Evolutionary conservation across 2,113 vertebrate genomes (phyloP).

Genomic region (Genyomyrus donnyi): DNA sequence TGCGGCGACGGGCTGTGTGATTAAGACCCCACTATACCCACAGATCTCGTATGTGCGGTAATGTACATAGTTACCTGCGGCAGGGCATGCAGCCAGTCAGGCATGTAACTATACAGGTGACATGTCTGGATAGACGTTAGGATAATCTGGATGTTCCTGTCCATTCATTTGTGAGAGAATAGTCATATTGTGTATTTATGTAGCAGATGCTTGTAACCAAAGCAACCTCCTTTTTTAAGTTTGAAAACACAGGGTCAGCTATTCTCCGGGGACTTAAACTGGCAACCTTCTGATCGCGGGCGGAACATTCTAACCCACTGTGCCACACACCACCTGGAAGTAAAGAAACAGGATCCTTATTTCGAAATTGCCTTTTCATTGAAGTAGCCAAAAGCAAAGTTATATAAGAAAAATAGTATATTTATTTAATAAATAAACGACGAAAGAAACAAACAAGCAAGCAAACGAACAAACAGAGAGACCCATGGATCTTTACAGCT

Average conservation of each 20-base stretch:
- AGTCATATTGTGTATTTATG: neutral
- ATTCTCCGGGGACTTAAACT: neutral
- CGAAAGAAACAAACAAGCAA: neutral
- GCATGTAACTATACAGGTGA: neutral
- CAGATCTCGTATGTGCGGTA: neutral
- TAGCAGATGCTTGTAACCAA: neutral
- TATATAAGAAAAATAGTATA: neutral
- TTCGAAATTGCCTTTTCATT: neutral
- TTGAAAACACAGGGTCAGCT: neutral
- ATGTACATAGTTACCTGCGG: neutral
- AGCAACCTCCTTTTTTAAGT: neutral
- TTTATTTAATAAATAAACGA: neutral
- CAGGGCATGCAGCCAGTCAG: neutral
- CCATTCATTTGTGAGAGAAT: neutral
- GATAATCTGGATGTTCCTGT: neutral
- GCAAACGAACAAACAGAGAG: neutral
- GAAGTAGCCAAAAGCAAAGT: neutral
- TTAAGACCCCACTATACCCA: neutral
- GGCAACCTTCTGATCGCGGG: neutral
- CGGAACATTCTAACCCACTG: neutral
- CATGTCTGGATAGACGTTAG: neutral
- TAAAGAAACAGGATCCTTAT: neutral
- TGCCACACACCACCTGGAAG: neutral
- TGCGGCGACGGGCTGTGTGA: neutral
- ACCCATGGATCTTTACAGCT: neutral